A percentile compares a stretch with the other conserved stretches of the same genome.
phyloP scores from a whole-genome alignment of 2,797 vertebrate genomes.

The Parotocinclus haroldoi region DNA sequence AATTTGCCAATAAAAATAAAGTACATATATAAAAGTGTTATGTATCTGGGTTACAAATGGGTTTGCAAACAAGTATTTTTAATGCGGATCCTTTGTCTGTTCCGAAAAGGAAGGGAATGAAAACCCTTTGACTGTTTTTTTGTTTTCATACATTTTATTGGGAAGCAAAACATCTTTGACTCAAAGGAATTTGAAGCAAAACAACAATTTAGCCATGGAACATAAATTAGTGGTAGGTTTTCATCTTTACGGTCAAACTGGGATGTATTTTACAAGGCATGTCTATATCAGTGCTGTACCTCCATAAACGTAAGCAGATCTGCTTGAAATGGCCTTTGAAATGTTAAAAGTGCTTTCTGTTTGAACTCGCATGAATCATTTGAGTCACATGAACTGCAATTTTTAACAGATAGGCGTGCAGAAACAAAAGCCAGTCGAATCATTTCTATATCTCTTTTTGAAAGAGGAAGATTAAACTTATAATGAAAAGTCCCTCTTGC shows the following conservation, averaged over 20 bases:
- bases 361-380: background rate
- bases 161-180: conserved; percentile 45
- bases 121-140: conserved; percentile 37
- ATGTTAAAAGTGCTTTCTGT: conserved; percentile 23
- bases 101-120: conserved; percentile 38
- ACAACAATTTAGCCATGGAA: conserved; percentile 53
- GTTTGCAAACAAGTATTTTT: background rate
- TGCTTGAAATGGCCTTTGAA: conserved; percentile 5
- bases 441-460: background rate
- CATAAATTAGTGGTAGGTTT: conserved; percentile 43
- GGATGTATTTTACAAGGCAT: conserved; percentile 12
- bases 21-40: conserved; percentile 3
- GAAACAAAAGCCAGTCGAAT: background rate
- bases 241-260: conserved; percentile 50
- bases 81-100: conserved; percentile 15
- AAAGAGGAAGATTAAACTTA: background rate
- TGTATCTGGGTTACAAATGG: background rate
- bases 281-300: background rate
- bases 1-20: background rate
- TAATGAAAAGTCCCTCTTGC: conserved; percentile 11
- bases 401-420: background rate
- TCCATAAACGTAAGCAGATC: conserved; percentile 5
- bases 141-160: conserved; percentile 48
- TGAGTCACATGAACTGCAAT: conserved; percentile 13
- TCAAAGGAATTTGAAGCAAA: conserved; percentile 49